These are phyloP conservation scores for Andrena bicolor DNA, from an alignment of 2,888 invertebrate species.

Conservation along the genomic window DNA sequence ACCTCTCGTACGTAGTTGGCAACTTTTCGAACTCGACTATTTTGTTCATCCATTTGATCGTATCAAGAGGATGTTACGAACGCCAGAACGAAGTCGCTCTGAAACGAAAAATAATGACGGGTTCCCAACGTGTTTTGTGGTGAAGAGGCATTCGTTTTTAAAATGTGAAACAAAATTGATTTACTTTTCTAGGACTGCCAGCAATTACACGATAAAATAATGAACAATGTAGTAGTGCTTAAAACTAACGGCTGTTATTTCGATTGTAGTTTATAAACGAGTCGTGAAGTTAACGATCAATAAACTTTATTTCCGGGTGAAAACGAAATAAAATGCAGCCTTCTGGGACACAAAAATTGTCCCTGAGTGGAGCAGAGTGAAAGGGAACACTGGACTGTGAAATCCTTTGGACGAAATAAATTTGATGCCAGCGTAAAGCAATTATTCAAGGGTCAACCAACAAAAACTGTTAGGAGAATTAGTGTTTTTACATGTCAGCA, in stretches of 20 bases:
- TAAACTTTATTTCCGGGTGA: not conserved
- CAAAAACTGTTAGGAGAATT: too few species aligned
- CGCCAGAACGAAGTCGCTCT: too few species aligned
- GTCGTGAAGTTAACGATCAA: not conserved
- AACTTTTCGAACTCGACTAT: too few species aligned
- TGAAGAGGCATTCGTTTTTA: not conserved
- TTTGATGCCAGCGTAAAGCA: not conserved
- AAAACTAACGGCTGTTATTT: not conserved
- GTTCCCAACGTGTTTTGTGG: too few species aligned
- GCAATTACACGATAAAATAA: not conserved
- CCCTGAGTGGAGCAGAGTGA: not conserved
- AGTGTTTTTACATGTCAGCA: not conserved
- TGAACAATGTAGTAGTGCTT: not conserved
- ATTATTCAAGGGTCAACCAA: slow-evolving; percentile 9
- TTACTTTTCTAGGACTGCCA: not conserved
- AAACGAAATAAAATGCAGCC: not conserved
- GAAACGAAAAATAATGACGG: too few species aligned
- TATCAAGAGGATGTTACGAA: too few species aligned
- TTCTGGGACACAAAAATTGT: not conserved
- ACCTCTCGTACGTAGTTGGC: too few species aligned
- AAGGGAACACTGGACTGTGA: not conserved
- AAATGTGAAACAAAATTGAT: not conserved
- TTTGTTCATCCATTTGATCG: too few species aligned
- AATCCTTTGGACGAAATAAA: not conserved
- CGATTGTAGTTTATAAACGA: not conserved